Evolutionary conservation across 2,888 invertebrate species (phyloP), one percentile per base, ranked within the genome.

Genomic region (Lithodes maja): DNA sequence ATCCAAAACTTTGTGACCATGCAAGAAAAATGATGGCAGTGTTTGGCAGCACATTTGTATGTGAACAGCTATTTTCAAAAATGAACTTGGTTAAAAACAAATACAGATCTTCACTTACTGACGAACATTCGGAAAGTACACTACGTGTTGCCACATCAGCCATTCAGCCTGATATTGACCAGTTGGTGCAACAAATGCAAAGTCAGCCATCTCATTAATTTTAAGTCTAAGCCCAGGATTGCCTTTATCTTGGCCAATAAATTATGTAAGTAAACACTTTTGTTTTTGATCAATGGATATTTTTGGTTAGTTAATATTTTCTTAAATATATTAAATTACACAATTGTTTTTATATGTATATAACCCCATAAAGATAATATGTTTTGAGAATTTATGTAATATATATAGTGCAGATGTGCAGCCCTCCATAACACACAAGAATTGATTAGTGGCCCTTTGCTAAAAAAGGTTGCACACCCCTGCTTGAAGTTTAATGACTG

Each of bases 161-260:
- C 80, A 80, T 80, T 50, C 80, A 52, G 80, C 80, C 53, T 80
- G 80, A 80, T 80, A 80, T 80, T 80, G 80, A 80, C 52, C 52
- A 52, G 80, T 80, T 80, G 52, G 80, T 80, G 80, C 52, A 33
- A 33, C 80, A 80, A 80, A 80, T 80, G 52, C 80, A 80, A 80
- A 33, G 52, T 80, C 80, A 80, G 52, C 80, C 80, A 80, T 80
- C 53, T 52, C 80, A 61, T 61, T 61, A 61, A 12, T 5, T 61
- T 5, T 61, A 0, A 61, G 12, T 7, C 12, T 61, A 61, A 12
- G 61, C 3, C 33, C 50, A 77, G 77, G 77, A 50, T 77, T 17
- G 77, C 77, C 77, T 17, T 77, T 77, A 2, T 17, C 12, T 5
- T 77, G 33, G 77, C 33, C 50, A 33, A 77, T 77, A 17, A 77